Evolutionary conservation across 2,797 vertebrate species (phyloP).

Genomic region (Microctenopoma stevenorrisi): DNA sequence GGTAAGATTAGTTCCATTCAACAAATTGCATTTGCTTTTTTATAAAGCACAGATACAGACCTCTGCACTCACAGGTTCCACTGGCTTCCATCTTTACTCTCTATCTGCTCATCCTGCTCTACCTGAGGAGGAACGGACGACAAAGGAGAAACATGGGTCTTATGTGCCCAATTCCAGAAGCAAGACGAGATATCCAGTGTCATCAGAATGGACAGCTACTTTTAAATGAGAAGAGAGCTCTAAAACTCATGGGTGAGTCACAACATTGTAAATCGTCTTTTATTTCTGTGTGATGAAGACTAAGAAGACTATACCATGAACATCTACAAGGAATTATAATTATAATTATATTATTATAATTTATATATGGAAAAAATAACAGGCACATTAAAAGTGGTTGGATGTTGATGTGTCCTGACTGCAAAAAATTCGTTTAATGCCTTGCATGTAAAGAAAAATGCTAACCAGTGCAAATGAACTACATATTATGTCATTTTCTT

Average conservation of each 20-base stretch:
- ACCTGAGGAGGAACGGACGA: conserved; percentile 76
- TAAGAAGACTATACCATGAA: too few relatives aligned
- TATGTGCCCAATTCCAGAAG: conserved; percentile 51
- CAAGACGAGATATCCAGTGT: conserved; percentile 58
- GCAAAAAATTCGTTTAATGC: neutral
- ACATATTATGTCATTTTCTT: neutral
- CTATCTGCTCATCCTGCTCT: conserved; percentile 81
- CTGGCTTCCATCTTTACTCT: conserved; percentile 79
- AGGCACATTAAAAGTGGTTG: neutral
- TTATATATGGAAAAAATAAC: neutral
- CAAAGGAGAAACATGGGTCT: conserved; percentile 83
- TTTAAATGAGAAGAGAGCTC: conserved; percentile 81
- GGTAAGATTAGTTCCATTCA: conserved; percentile 43
- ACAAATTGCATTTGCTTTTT: neutral
- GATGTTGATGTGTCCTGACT: neutral
- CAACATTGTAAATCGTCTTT: neutral
- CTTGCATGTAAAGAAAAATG: neutral
- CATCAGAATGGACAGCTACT: conserved; percentile 76
- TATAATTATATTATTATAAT: neutral
- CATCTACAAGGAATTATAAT: neutral
- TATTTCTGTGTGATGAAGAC: neutral
- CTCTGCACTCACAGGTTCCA: conserved; percentile 66
- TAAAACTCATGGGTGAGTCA: conserved; percentile 83
- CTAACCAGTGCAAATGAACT: neutral
- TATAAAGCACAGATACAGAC: neutral